Conservation (phyloP, 2,113 vertebrate species). For the Cathartes aura region DNA sequence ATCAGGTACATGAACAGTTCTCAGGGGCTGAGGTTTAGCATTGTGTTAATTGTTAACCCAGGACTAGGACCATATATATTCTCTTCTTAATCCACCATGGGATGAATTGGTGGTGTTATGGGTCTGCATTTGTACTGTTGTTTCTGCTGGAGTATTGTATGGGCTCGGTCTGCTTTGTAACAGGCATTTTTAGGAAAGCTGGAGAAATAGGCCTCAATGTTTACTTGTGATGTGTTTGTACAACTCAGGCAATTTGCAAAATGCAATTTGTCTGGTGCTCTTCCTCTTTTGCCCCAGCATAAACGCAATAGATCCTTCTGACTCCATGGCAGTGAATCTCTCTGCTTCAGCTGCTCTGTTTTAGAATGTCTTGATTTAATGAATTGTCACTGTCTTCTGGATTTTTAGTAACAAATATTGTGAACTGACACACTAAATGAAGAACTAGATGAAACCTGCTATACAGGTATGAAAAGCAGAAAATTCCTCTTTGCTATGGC, state of each 20-base stretch:
- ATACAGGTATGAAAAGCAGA: not conserved
- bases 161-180: not conserved
- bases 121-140: not conserved
- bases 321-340: not conserved
- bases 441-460: not conserved
- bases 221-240: not conserved
- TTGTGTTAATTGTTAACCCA: slow-evolving; percentile 28
- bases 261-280: not conserved
- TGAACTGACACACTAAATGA: not conserved
- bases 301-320: not conserved
- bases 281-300: not conserved
- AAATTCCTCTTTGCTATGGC: not conserved
- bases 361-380: not conserved
- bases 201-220: not conserved
- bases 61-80: not conserved
- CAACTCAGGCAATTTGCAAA: not conserved
- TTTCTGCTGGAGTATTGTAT: not conserved
- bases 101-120: not conserved
- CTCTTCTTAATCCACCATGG: not conserved
- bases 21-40: not conserved
- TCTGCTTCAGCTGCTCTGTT: not conserved
- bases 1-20: not conserved
- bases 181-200: not conserved
- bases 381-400: not conserved
- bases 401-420: not conserved